These are phyloP conservation scores for Acromyrmex echinatior DNA, from an alignment of 1,140 invertebrate genomes.

Conservation along the genomic window DNA sequence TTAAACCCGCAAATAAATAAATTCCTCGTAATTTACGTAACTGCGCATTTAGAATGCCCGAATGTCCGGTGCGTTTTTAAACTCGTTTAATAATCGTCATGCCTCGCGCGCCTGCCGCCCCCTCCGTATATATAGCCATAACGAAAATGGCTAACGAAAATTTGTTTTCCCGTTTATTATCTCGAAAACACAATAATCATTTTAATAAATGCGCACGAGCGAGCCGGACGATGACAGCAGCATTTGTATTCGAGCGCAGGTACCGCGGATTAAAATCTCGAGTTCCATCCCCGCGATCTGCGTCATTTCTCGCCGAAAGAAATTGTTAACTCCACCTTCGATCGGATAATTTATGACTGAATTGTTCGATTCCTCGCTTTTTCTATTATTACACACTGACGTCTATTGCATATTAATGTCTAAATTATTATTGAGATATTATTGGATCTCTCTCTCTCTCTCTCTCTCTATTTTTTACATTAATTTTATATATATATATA, in stretches of 20 bases:
- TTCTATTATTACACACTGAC: background rate
- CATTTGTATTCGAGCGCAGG: conserved; percentile 52
- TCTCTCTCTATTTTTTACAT: background rate
- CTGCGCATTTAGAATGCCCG: conserved; percentile 9
- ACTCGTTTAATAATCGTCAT: conserved; percentile 53
- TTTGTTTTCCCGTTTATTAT: conserved; percentile 55
- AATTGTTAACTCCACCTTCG: background rate
- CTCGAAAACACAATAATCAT: conserved; percentile 56
- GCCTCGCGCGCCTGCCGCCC: background rate
- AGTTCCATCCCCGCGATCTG: conserved; percentile 23
- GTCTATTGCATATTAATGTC: conserved; percentile 3
- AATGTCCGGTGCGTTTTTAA: conserved; percentile 22
- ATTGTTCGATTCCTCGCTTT: background rate
- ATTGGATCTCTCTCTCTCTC: background rate
- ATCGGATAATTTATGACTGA: conserved; percentile 20
- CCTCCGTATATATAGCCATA: background rate
- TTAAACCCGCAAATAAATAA: conserved; percentile 43
- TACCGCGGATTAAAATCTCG: conserved; percentile 51
- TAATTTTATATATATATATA: background rate
- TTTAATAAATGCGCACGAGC: conserved; percentile 56
- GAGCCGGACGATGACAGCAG: conserved; percentile 20
- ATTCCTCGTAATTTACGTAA: conserved; percentile 43
- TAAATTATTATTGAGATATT: background rate
- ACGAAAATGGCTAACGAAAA: conserved; percentile 13
- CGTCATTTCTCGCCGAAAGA: conserved; percentile 14